A percentile compares a stretch with the other conserved stretches of the same genome.
Conservation (phyloP, 2,113 vertebrate species). For the Prolemur simus region DNA sequence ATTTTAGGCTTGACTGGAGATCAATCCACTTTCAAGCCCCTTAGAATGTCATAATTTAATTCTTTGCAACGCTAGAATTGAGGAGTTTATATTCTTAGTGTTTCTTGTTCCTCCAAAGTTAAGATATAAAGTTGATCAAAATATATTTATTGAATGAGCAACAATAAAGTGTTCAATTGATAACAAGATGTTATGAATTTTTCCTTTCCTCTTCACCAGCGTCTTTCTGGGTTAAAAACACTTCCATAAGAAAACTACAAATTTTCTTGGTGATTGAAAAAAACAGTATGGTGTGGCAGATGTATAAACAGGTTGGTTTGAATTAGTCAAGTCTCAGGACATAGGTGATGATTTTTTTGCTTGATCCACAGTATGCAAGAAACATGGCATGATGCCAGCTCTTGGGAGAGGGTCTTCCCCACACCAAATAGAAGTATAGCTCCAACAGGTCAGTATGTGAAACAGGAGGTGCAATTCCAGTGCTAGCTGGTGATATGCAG, state of each 20-base stretch:
- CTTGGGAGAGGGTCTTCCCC: background rate
- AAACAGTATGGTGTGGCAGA: background rate
- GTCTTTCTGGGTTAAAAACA: background rate
- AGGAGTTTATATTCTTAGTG: background rate
- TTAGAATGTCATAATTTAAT: background rate
- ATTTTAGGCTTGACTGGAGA: background rate
- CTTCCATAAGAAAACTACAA: background rate
- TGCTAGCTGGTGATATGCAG: background rate
- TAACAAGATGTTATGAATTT: background rate
- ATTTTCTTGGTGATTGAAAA: background rate
- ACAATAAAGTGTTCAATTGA: background rate
- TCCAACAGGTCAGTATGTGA: background rate
- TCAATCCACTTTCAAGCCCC: background rate
- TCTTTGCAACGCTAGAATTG: background rate
- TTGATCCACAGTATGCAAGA: background rate
- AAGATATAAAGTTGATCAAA: background rate
- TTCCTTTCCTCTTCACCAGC: background rate
- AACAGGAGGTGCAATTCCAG: background rate
- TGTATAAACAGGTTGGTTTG: background rate
- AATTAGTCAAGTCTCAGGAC: background rate
- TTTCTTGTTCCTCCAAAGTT: background rate
- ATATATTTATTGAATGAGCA: background rate
- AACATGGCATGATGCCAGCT: background rate
- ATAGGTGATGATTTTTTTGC: background rate
- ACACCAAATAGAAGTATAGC: background rate